Evolutionary conservation across 2,797 vertebrate genomes (phyloP), one percentile per base, ranked within the genome.

Genomic region (Girardinus metallicus): DNA sequence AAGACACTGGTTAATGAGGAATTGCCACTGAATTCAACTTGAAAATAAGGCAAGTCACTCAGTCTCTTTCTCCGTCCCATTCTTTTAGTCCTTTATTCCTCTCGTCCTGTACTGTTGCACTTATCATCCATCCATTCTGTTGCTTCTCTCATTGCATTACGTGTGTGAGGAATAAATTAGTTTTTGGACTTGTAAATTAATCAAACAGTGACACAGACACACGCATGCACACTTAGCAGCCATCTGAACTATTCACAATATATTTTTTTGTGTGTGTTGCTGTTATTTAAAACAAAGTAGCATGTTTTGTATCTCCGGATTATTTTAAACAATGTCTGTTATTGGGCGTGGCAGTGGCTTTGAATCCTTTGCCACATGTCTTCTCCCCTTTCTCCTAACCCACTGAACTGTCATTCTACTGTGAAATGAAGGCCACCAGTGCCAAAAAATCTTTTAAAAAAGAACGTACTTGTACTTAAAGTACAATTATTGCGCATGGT

Each of bases 1-100:
- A 93, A 94, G 90, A 90, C 85, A 84, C 80, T 85, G 87, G 88
- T 85, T 94, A 93, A 94, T 94, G 92, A 94, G 92, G 88, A 91
- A 93, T 94, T 81, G 85, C 82, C 92, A 91, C 82, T 78, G 81
- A 80, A 86, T 82, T 92, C 86, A 84, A 91, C 85, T 87, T 31
- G 62, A 85, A 94, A 90, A 89, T 85, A 91, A 94, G 90, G 86
- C 76, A 60, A 83, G 91, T 94, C 90, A 66, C 89, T 93, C 86
- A 81, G 86, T 92, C 87, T 87, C 79, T 83, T 78, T 82, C 85
- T 72, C 75, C 82, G 79, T 81, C 68, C 34, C 79, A 74, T 79
- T 74, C 77, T 73, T 80, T 78, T 78, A 78, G 21, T 75, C 77
- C 78, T 81, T 88, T 86, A 81, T 83, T 89, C 80, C 78, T 90